Conservation (phyloP, 2,888 invertebrate species). For the Thymelicus sylvestris region DNA sequence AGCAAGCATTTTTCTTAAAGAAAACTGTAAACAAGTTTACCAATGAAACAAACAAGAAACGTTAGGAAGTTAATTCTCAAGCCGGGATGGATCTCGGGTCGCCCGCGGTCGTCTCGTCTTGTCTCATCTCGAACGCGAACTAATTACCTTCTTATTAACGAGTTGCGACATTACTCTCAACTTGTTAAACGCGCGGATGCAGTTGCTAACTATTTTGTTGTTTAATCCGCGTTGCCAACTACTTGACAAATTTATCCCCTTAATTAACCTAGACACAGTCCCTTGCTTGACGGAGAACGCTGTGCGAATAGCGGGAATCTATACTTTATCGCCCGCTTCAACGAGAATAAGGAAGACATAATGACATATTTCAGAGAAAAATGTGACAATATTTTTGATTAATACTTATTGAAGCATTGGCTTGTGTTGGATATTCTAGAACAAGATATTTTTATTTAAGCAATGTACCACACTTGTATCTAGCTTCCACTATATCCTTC, state of each 20-base stretch:
- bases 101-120: too few relatives aligned
- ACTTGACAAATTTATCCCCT: constrained; percentile 32
- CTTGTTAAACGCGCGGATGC: constrained; percentile 34
- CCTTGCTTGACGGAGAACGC: constrained; percentile 9
- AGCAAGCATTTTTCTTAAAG: neutral
- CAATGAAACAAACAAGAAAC: constrained; percentile 24
- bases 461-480: too few relatives aligned
- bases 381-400: too few relatives aligned
- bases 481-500: too few relatives aligned
- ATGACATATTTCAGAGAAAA: too few relatives aligned
- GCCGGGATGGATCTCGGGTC: constrained; percentile 16
- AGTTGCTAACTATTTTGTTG: constrained; percentile 37
- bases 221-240: constrained; percentile 18
- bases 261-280: constrained; percentile 27
- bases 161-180: constrained; percentile 29
- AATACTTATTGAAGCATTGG: too few relatives aligned
- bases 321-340: neutral
- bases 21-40: neutral
- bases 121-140: constrained; percentile 29
- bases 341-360: too few relatives aligned
- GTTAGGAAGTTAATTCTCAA: constrained; percentile 24
- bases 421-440: too few relatives aligned
- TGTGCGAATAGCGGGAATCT: neutral
- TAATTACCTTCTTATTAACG: constrained; percentile 37
- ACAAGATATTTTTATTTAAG: too few relatives aligned